Conservation (phyloP, 2,888 invertebrate species). For the Orchesellides sinensis region DNA sequence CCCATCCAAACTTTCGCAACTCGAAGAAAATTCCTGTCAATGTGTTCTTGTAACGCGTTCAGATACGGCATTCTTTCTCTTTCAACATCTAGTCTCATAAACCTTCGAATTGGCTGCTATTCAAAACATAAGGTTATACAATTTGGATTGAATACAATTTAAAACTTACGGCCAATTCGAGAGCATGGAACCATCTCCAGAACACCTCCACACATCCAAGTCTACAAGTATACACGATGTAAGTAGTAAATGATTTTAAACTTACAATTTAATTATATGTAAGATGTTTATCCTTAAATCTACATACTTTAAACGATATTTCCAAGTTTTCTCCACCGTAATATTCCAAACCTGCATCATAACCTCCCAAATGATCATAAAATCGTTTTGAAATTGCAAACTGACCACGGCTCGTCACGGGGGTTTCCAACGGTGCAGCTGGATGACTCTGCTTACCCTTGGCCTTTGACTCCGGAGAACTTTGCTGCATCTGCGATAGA, state of each 20-base stretch:
- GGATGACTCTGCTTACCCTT: not conserved
- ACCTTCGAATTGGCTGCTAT: not conserved
- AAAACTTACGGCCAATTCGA: conserved; percentile 81
- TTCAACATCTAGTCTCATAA: not conserved
- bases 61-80: not conserved
- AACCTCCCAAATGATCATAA: conserved; percentile 80
- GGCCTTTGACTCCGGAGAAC: too few species aligned
- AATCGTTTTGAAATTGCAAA: conserved; percentile 80
- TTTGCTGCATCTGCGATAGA: not conserved
- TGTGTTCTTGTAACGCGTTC: conserved; percentile 75
- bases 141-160: conserved; percentile 72
- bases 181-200: conserved; percentile 81
- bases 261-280: not conserved
- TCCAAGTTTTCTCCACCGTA: conserved; percentile 81
- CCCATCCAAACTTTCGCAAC: conserved; percentile 81
- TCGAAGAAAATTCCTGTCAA: conserved; percentile 80
- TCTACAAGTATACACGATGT: conserved; percentile 75
- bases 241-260: not conserved
- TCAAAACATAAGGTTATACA: conserved; percentile 80
- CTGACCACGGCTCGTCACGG: conserved; percentile 81
- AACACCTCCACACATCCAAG: conserved; percentile 82
- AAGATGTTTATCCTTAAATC: too few species aligned
- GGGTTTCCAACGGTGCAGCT: conserved; percentile 78
- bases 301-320: conserved; percentile 80
- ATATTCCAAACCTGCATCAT: conserved; percentile 81